Conservation (phyloP, 2,888 invertebrate species). For the Drosophila gaucha region DNA sequence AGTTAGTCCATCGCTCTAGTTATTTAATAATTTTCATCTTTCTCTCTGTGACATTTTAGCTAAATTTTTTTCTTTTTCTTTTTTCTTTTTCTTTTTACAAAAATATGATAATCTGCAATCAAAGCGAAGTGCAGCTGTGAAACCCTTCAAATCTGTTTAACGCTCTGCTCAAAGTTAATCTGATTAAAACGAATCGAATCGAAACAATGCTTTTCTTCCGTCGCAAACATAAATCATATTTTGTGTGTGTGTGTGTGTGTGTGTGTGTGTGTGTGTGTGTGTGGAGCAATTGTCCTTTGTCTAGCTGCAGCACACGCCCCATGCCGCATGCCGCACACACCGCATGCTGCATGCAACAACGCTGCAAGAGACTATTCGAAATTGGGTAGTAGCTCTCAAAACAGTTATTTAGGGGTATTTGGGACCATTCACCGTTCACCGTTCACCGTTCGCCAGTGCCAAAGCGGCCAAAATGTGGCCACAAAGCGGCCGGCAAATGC, state of each 20-base stretch:
- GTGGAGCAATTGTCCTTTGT: slow-evolving; percentile 38
- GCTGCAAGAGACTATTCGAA: slow-evolving; percentile 6
- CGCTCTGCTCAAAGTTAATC: not conserved
- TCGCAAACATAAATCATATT: not conserved
- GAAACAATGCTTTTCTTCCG: not conserved
- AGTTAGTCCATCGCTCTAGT: too few relatives aligned
- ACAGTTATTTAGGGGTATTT: slow-evolving; percentile 60
- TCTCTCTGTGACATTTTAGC: too few relatives aligned
- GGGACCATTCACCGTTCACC: slow-evolving; percentile 7
- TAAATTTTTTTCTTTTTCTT: too few relatives aligned
- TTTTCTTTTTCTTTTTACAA: too few relatives aligned
- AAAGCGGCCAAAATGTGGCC: slow-evolving; percentile 62
- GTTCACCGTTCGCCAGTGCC: slow-evolving; percentile 9
- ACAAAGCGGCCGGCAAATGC: slow-evolving; percentile 66
- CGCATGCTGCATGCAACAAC: slow-evolving; percentile 16
- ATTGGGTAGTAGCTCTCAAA: slow-evolving; percentile 48
- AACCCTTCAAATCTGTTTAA: not conserved
- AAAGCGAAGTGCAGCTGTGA: not conserved
- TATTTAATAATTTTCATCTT: too few relatives aligned
- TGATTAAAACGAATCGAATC: not conserved
- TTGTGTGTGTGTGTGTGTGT: slow-evolving; percentile 6
- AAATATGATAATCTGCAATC: too few relatives aligned
- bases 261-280: too few relatives aligned
- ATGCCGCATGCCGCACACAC: slow-evolving; percentile 7
- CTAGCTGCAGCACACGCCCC: slow-evolving; percentile 6